Conservation (phyloP, 2,797 vertebrate genomes). For the Oceanodroma leucorhoa region DNA sequence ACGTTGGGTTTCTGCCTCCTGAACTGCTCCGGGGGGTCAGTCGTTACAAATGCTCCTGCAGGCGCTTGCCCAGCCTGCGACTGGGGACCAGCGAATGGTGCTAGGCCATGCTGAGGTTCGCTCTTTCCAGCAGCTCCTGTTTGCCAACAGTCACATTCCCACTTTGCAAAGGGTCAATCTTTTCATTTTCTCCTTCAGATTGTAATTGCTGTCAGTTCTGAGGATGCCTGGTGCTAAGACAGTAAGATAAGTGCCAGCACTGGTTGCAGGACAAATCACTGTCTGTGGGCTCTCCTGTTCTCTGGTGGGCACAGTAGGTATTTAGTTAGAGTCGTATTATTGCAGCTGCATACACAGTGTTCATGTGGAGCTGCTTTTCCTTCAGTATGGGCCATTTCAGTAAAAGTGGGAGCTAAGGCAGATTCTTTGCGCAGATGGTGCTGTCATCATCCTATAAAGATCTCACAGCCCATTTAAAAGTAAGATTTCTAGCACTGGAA, state of each 20-base stretch:
- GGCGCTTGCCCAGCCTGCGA: background rate
- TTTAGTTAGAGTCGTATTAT: accelerated
- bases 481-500: background rate
- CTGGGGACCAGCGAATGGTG: accelerated
- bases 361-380: background rate
- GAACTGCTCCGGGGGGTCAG: background rate
- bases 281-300: background rate
- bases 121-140: background rate
- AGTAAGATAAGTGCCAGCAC: background rate
- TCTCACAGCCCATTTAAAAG: background rate
- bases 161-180: background rate
- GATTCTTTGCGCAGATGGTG: background rate
- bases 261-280: background rate
- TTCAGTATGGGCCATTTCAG: background rate
- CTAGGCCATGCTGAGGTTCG: background rate
- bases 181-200: background rate
- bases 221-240: background rate
- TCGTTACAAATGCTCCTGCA: accelerated
- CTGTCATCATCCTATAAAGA: background rate
- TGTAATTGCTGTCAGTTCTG: background rate
- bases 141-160: background rate
- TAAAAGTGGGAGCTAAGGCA: background rate
- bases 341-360: background rate
- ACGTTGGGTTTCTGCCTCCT: accelerated
- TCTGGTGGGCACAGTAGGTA: background rate